phyloP scores from a whole-genome alignment of 2,888 invertebrate species.

The Apomyelois bistriatella region DNA sequence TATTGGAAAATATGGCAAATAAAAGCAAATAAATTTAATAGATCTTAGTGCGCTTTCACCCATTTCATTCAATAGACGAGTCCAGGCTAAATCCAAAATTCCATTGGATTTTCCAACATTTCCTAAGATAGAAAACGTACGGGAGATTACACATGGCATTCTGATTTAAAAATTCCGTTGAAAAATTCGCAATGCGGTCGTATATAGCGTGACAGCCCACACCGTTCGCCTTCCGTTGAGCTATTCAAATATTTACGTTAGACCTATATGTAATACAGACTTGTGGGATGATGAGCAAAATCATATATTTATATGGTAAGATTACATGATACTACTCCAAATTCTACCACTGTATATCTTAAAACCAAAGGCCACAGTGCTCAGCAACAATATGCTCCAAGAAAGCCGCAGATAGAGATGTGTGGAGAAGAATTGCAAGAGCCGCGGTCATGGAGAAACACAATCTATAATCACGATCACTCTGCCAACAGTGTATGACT shows the following conservation, averaged over 20 bases:
- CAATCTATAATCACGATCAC: no score
- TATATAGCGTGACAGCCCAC: constrained; percentile 41
- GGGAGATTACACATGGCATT: constrained; percentile 16
- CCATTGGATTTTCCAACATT: neutral
- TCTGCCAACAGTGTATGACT: no score
- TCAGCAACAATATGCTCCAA: no score
- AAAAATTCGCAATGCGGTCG: constrained; percentile 35
- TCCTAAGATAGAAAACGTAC: constrained; percentile 2
- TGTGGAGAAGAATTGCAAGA: no score
- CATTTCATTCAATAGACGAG: neutral
- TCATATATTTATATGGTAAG: neutral
- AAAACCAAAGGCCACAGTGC: no score
- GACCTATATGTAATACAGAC: constrained; percentile 30
- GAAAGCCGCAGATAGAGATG: no score
- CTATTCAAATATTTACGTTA: constrained; percentile 57
- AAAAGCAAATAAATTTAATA: no score
- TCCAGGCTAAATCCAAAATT: neutral
- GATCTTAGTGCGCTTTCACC: neutral
- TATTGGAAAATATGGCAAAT: no score
- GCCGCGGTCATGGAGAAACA: no score
- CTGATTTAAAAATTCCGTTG: constrained; percentile 40
- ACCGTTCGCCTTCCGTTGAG: constrained; percentile 35
- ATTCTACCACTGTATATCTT: no score
- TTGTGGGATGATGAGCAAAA: constrained; percentile 16
- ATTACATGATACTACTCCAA: no score